Evolutionary conservation across 2,888 invertebrate species (phyloP).

Genomic region (Mycalesis mineus): DNA sequence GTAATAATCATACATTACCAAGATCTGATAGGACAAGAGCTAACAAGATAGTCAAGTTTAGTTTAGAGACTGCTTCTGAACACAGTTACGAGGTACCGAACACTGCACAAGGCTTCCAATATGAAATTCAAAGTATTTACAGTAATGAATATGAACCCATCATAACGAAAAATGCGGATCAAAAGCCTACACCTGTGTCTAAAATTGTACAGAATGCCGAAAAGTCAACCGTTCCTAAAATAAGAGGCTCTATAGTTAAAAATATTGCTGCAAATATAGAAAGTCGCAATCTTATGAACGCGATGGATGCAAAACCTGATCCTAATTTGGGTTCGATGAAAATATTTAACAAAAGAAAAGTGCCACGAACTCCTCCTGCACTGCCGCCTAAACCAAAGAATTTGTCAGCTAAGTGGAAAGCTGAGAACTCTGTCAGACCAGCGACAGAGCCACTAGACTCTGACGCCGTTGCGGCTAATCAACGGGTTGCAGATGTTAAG

Average conservation of each 20-base stretch:
- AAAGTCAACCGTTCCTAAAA: conserved; percentile 58
- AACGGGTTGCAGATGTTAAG: conserved; percentile 79
- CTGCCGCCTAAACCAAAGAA: conserved; percentile 89
- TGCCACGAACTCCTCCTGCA: conserved; percentile 83
- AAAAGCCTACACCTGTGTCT: conserved; percentile 54
- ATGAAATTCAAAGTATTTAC: conserved; percentile 82
- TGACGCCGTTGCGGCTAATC: conserved; percentile 78
- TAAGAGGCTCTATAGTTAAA: conserved; percentile 73
- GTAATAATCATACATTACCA: conserved; percentile 57
- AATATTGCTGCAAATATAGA: conserved; percentile 73
- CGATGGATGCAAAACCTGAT: conserved; percentile 74
- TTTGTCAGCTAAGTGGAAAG: conserved; percentile 82
- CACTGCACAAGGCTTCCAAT: conserved; percentile 72
- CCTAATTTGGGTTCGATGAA: conserved; percentile 63
- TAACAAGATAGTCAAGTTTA: conserved; percentile 74
- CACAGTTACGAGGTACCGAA: conserved; percentile 81
- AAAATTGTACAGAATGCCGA: conserved; percentile 48
- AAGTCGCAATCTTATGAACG: conserved; percentile 54
- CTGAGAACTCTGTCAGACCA: conserved; percentile 65
- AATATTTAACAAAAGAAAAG: conserved; percentile 75
- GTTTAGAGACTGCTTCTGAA: conserved; percentile 72
- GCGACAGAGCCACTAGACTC: conserved; percentile 71
- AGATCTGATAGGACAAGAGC: conserved; percentile 62
- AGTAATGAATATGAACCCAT: conserved; percentile 87
- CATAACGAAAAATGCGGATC: conserved; percentile 68